Conservation (phyloP, 2,113 vertebrate species). For the Stictonetta naevosa region DNA sequence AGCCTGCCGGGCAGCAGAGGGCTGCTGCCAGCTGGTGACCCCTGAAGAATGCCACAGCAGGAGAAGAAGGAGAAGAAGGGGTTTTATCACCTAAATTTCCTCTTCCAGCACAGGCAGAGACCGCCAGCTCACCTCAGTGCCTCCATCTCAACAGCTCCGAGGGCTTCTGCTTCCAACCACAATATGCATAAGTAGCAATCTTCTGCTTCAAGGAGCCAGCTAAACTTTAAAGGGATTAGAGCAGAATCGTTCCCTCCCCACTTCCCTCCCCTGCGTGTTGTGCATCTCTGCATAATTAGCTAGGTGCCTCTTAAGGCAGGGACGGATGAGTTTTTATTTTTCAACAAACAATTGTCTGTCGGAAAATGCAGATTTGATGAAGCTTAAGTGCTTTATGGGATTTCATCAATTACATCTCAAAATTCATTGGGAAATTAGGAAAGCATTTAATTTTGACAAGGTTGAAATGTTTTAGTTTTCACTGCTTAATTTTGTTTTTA, state of each 20-base stretch:
- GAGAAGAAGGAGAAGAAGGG: not conserved
- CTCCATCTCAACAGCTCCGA: not conserved
- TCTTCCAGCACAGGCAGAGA: not conserved
- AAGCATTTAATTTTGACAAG: conserved; percentile 58
- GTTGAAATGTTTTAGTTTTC: conserved; percentile 57
- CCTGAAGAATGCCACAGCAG: rapidly evolving
- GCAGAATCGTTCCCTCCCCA: not conserved
- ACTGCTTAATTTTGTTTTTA: conserved; percentile 40
- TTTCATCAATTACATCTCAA: conserved; percentile 46
- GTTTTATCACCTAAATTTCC: not conserved
- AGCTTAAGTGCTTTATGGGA: conserved; percentile 57
- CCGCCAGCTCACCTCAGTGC: not conserved
- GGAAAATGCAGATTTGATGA: conserved; percentile 53
- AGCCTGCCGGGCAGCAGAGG: not conserved
- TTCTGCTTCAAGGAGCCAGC: conserved; percentile 1
- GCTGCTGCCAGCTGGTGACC: not conserved
- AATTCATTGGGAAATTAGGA: conserved; percentile 59
- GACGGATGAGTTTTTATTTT: conserved; percentile 36
- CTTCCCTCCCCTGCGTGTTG: not conserved
- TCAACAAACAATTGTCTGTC: conserved; percentile 45
- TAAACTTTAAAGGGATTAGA: not conserved
- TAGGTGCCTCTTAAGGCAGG: conserved; percentile 27
- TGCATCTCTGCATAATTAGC: conserved; percentile 15
- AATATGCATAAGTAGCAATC: not conserved
- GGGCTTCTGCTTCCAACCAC: not conserved